Conservation (phyloP, 2,797 vertebrate genomes). For the Pipistrellus nathusii region DNA sequence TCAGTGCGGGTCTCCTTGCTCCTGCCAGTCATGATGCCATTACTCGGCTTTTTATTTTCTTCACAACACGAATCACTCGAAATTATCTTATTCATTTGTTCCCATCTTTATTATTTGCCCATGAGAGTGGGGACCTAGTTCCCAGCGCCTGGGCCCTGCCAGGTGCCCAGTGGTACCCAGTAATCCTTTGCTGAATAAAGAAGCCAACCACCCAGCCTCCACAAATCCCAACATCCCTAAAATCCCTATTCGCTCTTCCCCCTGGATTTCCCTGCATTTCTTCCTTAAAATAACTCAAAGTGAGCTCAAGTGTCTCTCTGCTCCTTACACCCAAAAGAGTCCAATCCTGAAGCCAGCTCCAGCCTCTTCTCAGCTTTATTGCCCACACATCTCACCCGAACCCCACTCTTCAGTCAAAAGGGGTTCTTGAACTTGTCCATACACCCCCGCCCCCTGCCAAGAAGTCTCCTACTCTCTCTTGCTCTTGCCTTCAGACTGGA, state of each 20-base stretch:
- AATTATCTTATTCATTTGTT: background rate
- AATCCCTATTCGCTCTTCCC: background rate
- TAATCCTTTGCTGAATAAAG: background rate
- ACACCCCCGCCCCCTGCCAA: background rate
- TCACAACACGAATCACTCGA: background rate
- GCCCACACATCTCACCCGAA: background rate
- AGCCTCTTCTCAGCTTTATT: background rate
- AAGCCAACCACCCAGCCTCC: background rate
- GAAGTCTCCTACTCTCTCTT: background rate
- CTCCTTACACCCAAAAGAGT: background rate
- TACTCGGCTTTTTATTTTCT: background rate
- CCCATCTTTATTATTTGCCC: background rate
- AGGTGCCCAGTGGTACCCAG: background rate
- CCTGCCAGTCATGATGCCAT: background rate
- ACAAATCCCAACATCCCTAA: background rate
- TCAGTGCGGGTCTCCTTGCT: background rate
- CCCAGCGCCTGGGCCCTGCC: background rate
- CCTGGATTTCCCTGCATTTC: background rate
- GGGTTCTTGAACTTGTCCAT: background rate
- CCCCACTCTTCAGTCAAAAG: background rate
- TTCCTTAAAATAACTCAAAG: conserved; percentile 6
- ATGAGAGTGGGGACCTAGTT: background rate
- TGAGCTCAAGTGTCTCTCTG: background rate
- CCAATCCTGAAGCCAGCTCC: background rate
- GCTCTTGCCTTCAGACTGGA: background rate